Conservation (phyloP, 2,888 invertebrate genomes). For the Halictus ligatus region DNA sequence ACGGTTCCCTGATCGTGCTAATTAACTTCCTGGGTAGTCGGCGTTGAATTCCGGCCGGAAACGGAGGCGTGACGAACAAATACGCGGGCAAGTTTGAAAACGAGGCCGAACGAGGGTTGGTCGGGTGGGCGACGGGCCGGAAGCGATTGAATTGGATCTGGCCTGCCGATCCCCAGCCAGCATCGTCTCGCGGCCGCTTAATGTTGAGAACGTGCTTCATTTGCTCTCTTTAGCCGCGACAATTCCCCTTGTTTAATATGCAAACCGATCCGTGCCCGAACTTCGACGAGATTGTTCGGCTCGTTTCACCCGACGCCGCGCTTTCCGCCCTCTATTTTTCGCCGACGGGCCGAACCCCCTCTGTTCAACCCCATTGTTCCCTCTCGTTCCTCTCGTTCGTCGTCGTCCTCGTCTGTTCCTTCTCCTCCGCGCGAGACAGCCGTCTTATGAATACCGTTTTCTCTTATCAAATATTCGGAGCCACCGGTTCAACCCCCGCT, state of each 20-base stretch:
- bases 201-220: constrained; percentile 69
- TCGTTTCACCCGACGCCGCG: constrained; percentile 14
- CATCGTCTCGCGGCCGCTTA: constrained; percentile 54
- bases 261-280: constrained; percentile 67
- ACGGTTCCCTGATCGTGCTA: neutral
- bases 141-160: constrained; percentile 68
- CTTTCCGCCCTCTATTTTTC: neutral
- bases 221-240: constrained; percentile 54
- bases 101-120: neutral
- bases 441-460: constrained; percentile 9
- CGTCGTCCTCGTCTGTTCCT: neutral
- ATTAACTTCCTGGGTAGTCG: neutral
- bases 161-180: constrained; percentile 9
- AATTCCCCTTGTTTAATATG: constrained; percentile 70
- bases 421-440: neutral
- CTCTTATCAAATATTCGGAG: constrained; percentile 10
- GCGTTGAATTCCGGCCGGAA: neutral
- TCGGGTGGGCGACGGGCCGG: constrained; percentile 38
- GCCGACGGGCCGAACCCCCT: neutral
- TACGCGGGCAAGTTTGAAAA: neutral
- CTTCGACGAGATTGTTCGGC: constrained; percentile 61
- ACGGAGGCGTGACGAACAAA: constrained; percentile 1
- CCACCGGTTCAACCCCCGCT: neutral
- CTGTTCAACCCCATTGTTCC: neutral
- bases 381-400: neutral